These are phyloP conservation scores for Tribolium freemani DNA, from an alignment of 2,888 invertebrate genomes.

Conservation along the genomic window DNA sequence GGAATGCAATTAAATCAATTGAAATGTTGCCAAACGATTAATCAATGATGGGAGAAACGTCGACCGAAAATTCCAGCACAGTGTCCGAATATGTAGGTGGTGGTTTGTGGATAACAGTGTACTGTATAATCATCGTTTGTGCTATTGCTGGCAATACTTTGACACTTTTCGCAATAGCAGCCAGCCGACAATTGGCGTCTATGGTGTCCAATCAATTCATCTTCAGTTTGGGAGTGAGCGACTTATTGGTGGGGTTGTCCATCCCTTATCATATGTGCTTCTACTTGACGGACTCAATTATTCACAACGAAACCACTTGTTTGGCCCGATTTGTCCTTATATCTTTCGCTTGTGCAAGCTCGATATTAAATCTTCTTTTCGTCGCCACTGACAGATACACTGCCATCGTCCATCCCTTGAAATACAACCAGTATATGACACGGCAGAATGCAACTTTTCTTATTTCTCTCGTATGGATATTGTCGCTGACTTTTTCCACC, in stretches of 20 bases:
- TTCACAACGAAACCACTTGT: slow-evolving; percentile 75
- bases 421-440: slow-evolving; percentile 84
- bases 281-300: slow-evolving; percentile 73
- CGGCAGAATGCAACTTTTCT: slow-evolving; percentile 75
- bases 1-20: neutral
- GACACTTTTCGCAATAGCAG: slow-evolving; percentile 81
- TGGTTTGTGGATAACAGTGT: slow-evolving; percentile 75
- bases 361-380: slow-evolving; percentile 83
- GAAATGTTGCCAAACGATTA: slow-evolving; percentile 19
- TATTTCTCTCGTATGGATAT: slow-evolving; percentile 78
- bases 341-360: slow-evolving; percentile 83
- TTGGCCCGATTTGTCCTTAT: slow-evolving; percentile 81
- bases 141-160: slow-evolving; percentile 82
- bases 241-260: slow-evolving; percentile 82
- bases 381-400: slow-evolving; percentile 86
- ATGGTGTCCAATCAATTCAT: slow-evolving; percentile 85
- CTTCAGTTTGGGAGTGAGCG: slow-evolving; percentile 83
- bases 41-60: neutral
- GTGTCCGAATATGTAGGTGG: slow-evolving; percentile 28
- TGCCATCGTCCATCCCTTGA: slow-evolving; percentile 84
- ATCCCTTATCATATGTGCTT: slow-evolving; percentile 85
- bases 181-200: slow-evolving; percentile 78
- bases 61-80: slow-evolving; percentile 9
- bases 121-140: slow-evolving; percentile 75
- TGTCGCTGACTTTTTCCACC: slow-evolving; percentile 76